Evolutionary conservation across 2,797 vertebrate species (phyloP).

Genomic region (Molossus molossus): DNA sequence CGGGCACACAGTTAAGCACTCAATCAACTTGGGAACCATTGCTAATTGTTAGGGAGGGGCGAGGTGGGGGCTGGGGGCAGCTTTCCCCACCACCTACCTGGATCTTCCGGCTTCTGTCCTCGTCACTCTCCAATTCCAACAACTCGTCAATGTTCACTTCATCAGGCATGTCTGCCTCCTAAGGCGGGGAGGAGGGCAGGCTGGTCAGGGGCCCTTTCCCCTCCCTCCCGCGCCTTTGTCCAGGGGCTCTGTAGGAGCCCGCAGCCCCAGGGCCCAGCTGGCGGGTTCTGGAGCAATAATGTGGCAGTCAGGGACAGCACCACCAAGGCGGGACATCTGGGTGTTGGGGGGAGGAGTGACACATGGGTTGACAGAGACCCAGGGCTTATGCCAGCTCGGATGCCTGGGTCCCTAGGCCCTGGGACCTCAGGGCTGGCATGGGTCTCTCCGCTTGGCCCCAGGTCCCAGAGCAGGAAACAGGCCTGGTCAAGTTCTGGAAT

Average conservation of each 20-base stretch:
- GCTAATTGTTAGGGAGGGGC: neutral
- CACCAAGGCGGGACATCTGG: conserved; percentile 78
- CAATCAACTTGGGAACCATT: neutral
- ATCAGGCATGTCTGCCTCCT: conserved; percentile 93
- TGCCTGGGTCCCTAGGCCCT: neutral
- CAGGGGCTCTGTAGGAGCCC: neutral
- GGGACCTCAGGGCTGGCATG: conserved; percentile 64
- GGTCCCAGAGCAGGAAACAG: conserved; percentile 67
- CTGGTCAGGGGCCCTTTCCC: neutral
- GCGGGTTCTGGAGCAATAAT: neutral
- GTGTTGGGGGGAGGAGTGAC: conserved; percentile 61
- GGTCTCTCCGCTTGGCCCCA: conserved; percentile 64
- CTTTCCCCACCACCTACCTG: conserved; percentile 88
- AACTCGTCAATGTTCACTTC: conserved; percentile 95
- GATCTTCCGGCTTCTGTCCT: conserved; percentile 90
- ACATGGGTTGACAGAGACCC: conserved; percentile 72
- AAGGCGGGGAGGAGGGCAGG: neutral
- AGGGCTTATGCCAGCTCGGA: conserved; percentile 19
- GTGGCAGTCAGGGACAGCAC: conserved; percentile 83
- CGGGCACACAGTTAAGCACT: neutral
- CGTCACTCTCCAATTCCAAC: conserved; percentile 91
- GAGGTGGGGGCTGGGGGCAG: neutral
- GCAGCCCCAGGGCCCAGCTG: conserved; percentile 76
- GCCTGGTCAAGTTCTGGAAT: conserved; percentile 78
- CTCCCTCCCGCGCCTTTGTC: neutral